These are phyloP conservation scores for Campoplex nolae DNA, from an alignment of 2,888 invertebrate species.

Conservation along the genomic window DNA sequence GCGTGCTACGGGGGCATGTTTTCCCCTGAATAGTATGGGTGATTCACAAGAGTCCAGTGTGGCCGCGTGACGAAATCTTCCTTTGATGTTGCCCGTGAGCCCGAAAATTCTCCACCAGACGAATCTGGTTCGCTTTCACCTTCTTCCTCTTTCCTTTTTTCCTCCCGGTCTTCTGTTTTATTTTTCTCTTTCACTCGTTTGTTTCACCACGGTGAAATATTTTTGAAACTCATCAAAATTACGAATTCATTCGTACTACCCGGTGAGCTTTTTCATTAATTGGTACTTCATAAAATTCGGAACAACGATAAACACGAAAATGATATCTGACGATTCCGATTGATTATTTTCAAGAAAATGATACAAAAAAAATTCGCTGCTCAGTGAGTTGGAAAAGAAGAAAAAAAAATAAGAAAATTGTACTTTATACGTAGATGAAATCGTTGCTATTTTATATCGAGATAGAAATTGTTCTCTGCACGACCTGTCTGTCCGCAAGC, in stretches of 20 bases:
- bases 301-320: not conserved
- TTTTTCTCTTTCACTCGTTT: not conserved
- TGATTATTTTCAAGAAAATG: not conserved
- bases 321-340: not conserved
- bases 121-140: conserved; percentile 4
- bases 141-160: not conserved
- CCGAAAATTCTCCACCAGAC: conserved; percentile 54
- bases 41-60: conserved; percentile 23
- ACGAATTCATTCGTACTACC: not conserved
- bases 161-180: no score
- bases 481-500: conserved; percentile 36
- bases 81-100: conserved; percentile 75
- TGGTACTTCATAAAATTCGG: not conserved
- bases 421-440: not conserved
- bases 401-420: not conserved
- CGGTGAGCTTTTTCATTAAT: not conserved
- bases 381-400: not conserved
- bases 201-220: not conserved
- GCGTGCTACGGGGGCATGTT: conserved; percentile 54
- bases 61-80: conserved; percentile 73
- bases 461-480: conserved; percentile 39
- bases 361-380: not conserved
- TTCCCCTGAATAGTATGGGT: conserved; percentile 25
- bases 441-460: conserved; percentile 17
- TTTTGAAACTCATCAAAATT: not conserved